phyloP scores from a whole-genome alignment of 2,113 vertebrate species.

The Regulus satrapa region DNA sequence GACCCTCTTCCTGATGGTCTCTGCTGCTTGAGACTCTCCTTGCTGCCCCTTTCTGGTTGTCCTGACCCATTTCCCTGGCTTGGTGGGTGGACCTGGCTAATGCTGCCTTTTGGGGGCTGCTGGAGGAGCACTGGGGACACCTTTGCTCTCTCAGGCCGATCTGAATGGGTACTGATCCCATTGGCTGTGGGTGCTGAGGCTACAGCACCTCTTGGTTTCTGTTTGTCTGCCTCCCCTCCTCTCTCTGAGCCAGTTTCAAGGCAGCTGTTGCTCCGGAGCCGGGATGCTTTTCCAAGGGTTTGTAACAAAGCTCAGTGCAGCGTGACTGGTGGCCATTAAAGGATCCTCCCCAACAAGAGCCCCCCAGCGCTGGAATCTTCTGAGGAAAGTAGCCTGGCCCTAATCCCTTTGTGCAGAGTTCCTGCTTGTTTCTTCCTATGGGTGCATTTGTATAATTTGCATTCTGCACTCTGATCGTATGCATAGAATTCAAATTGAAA shows the following conservation, averaged over 20 bases:
- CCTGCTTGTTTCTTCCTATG: constrained; percentile 72
- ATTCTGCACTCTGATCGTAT: constrained; percentile 76
- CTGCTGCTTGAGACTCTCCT: background rate
- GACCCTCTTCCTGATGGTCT: background rate
- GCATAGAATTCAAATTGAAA: constrained; percentile 78
- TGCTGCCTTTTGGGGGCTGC: background rate
- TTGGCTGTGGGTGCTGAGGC: background rate
- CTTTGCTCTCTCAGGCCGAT: background rate
- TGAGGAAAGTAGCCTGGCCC: constrained; percentile 39
- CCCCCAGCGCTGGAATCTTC: background rate
- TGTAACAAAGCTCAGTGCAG: background rate
- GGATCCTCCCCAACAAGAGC: background rate
- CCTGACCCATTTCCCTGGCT: background rate
- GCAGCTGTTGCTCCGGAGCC: accelerated
- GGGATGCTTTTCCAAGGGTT: background rate
- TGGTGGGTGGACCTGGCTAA: background rate
- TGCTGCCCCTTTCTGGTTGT: background rate
- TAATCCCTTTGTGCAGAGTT: constrained; percentile 71
- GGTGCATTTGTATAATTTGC: constrained; percentile 77
- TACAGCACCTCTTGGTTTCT: background rate
- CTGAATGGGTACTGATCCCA: background rate
- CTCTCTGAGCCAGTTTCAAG: background rate
- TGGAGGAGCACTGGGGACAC: accelerated
- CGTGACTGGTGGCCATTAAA: background rate
- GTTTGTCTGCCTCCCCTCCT: background rate